A percentile compares a stretch with the other conserved stretches of the same genome.
Conservation (phyloP, 2,888 invertebrate species). For the Lordiphosa fenestrarum region DNA sequence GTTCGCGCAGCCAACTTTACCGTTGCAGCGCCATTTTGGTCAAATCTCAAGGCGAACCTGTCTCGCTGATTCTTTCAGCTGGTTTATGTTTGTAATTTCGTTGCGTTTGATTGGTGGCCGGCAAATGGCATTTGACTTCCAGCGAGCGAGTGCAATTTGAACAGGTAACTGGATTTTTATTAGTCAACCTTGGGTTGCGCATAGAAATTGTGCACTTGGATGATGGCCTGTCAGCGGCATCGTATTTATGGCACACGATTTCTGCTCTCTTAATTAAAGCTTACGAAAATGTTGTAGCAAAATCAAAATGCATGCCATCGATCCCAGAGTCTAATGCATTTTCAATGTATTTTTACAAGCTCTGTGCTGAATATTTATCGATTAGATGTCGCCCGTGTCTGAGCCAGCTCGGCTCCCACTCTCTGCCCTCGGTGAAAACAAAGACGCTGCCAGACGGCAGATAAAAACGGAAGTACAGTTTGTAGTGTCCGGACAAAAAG, state of each 20-base stretch:
- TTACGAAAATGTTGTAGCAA: constrained; percentile 13
- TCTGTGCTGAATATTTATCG: constrained; percentile 66
- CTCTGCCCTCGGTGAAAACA: constrained; percentile 33
- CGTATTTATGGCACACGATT: constrained; percentile 70
- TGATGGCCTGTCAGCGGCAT: constrained; percentile 56
- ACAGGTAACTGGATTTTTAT: constrained; percentile 56
- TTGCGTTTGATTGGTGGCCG: constrained; percentile 71
- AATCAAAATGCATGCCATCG: constrained; percentile 60
- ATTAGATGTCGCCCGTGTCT: constrained; percentile 44
- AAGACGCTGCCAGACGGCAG: constrained; percentile 39
- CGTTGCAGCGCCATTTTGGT: constrained; percentile 73
- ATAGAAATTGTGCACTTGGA: constrained; percentile 65
- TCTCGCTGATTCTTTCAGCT: constrained; percentile 63
- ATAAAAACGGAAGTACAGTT: constrained; percentile 67
- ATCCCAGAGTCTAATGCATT: constrained; percentile 65
- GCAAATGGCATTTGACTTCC: constrained; percentile 71
- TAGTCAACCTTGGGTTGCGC: constrained; percentile 58
- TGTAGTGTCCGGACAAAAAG: constrained; percentile 59
- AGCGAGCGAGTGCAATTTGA: constrained; percentile 28
- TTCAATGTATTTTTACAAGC: constrained; percentile 66
- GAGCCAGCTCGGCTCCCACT: background rate
- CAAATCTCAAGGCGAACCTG: constrained; percentile 77
- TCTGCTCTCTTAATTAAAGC: constrained; percentile 59
- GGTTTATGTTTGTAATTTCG: constrained; percentile 68
- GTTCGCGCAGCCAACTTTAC: constrained; percentile 51